Conservation (phyloP, 2,113 vertebrate genomes). For the Tamias sibiricus region DNA sequence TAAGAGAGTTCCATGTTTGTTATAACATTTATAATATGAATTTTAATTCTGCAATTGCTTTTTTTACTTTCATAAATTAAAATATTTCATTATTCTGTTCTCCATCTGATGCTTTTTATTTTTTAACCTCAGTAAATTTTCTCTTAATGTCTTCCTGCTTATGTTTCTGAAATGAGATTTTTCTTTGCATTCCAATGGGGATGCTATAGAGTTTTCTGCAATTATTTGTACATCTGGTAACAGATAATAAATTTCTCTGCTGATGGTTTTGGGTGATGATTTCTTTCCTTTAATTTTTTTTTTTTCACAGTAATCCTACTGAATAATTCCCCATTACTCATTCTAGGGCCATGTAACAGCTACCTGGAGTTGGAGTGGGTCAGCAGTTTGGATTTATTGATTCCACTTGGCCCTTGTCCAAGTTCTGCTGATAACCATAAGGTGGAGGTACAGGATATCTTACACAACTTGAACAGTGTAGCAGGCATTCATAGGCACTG, state of each 20-base stretch:
- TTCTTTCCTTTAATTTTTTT: not conserved
- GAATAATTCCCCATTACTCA: not conserved
- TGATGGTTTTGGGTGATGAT: not conserved
- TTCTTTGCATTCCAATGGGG: not conserved
- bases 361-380: not conserved
- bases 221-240: not conserved
- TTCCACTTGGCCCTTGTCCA: not conserved
- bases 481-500: not conserved
- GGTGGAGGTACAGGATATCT: not conserved
- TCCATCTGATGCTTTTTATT: not conserved
- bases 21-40: not conserved
- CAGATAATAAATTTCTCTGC: not conserved
- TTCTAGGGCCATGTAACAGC: not conserved
- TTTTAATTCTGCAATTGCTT: not conserved
- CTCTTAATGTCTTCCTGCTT: not conserved
- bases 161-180: not conserved
- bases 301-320: not conserved
- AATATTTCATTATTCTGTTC: not conserved
- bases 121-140: not conserved
- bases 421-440: not conserved
- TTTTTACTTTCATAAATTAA: conserved; percentile 1
- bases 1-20: not conserved
- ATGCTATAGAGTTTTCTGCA: not conserved
- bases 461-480: not conserved
- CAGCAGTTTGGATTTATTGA: not conserved